These are phyloP conservation scores for Cheilosia variabilis DNA, from an alignment of 2,888 invertebrate species.

Conservation along the genomic window DNA sequence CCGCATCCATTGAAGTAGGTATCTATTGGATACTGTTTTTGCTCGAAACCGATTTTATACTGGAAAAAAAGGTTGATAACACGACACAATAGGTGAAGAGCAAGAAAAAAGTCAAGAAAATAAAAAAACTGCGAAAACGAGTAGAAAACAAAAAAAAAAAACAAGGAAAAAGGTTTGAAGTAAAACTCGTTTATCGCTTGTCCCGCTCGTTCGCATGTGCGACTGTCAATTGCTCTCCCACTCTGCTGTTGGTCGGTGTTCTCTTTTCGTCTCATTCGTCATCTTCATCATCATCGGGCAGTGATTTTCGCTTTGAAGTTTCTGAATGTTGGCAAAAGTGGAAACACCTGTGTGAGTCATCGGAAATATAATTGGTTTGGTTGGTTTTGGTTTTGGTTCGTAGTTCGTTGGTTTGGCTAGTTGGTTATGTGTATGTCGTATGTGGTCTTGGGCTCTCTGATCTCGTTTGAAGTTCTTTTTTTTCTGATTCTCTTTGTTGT, in stretches of 20 bases:
- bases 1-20: slow-evolving; percentile 6
- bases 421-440: slow-evolving; percentile 19
- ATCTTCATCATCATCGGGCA: slow-evolving; percentile 45
- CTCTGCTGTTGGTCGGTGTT: slow-evolving; percentile 15
- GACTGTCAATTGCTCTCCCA: slow-evolving; percentile 37
- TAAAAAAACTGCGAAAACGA: slow-evolving; percentile 47
- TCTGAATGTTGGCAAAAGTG: slow-evolving; percentile 75
- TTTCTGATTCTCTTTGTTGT: slow-evolving; percentile 32
- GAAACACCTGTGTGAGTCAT: slow-evolving; percentile 76
- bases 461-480: slow-evolving; percentile 36
- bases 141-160: slow-evolving; percentile 44
- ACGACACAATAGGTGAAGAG: slow-evolving; percentile 35
- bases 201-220: slow-evolving; percentile 42
- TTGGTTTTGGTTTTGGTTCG: slow-evolving; percentile 18
- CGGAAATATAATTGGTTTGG: slow-evolving; percentile 69
- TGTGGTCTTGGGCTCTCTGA: slow-evolving; percentile 17
- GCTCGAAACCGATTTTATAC: slow-evolving; percentile 29
- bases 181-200: slow-evolving; percentile 63
- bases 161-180: slow-evolving; percentile 69
- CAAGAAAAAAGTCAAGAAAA: not conserved
- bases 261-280: slow-evolving; percentile 40
- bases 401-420: slow-evolving; percentile 35
- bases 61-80: slow-evolving; percentile 58
- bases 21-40: slow-evolving; percentile 45
- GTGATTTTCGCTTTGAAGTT: slow-evolving; percentile 66